These are phyloP conservation scores for Branchipolynoe longqiensis DNA, from an alignment of 2,888 invertebrate species.

Conservation along the genomic window DNA sequence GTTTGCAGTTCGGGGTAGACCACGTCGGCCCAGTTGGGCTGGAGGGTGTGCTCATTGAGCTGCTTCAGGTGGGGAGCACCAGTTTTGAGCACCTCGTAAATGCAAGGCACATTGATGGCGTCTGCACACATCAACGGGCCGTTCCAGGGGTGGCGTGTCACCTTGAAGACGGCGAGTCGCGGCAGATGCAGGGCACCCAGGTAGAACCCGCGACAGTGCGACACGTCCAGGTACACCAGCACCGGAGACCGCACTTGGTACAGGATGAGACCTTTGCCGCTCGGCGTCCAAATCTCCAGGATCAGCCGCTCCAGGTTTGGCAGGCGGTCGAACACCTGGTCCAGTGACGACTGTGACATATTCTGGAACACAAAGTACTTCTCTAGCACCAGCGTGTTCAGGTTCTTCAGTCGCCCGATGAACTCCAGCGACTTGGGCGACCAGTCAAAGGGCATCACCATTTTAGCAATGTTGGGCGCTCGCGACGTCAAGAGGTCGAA, in stretches of 20 bases:
- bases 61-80: conserved; percentile 76
- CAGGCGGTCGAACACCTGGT: conserved; percentile 70
- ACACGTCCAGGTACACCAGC: conserved; percentile 78
- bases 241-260: conserved; percentile 74
- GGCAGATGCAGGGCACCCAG: conserved; percentile 74
- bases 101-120: conserved; percentile 74
- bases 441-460: conserved; percentile 81
- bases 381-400: conserved; percentile 76
- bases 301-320: conserved; percentile 73
- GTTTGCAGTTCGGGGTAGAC: conserved; percentile 73
- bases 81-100: conserved; percentile 74
- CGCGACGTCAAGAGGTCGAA: conserved; percentile 77
- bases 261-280: conserved; percentile 74
- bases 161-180: conserved; percentile 72
- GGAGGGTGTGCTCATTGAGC: conserved; percentile 77
- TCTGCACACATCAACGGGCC: conserved; percentile 74
- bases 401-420: conserved; percentile 73
- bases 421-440: conserved; percentile 75
- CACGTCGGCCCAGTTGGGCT: conserved; percentile 71
- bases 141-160: conserved; percentile 77
- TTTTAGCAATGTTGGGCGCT: conserved; percentile 74
- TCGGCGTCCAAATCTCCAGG: conserved; percentile 80
- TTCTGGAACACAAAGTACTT: conserved; percentile 78
- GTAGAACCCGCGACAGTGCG: conserved; percentile 79
- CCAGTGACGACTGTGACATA: conserved; percentile 73